Evolutionary conservation across 2,888 invertebrate species (phyloP).

Genomic region (Acrocyrtus sp.): DNA sequence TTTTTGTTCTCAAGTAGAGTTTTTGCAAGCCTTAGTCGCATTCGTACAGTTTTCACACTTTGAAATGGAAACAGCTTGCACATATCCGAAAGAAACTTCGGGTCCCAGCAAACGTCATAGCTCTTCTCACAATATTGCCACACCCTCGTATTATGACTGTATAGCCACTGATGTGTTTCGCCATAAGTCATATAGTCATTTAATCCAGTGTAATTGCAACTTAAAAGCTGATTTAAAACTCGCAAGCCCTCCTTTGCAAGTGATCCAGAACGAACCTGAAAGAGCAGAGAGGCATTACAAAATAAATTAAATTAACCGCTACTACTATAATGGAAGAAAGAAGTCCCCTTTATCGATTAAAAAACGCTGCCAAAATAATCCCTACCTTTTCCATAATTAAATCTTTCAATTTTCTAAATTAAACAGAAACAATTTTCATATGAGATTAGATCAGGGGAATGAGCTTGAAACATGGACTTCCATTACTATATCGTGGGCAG

Average conservation of each 20-base stretch:
- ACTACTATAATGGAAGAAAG: no score
- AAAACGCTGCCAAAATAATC: no score
- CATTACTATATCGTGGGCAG: background rate
- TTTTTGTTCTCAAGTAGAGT: slow-evolving; percentile 76
- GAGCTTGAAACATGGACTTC: no score
- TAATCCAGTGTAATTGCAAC: slow-evolving; percentile 80
- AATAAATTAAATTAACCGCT: no score
- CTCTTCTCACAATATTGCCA: slow-evolving; percentile 82
- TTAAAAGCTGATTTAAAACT: slow-evolving; percentile 77
- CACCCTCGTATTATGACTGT: slow-evolving; percentile 84
- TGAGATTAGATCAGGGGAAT: no score
- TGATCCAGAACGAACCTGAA: slow-evolving; percentile 76
- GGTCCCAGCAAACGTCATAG: slow-evolving; percentile 75
- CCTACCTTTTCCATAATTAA: slow-evolving; percentile 76
- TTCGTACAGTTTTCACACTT: slow-evolving; percentile 86
- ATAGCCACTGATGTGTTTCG: slow-evolving; percentile 79
- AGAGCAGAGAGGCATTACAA: no score
- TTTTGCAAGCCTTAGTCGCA: slow-evolving; percentile 79
- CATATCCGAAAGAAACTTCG: slow-evolving; percentile 78
- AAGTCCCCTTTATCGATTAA: no score
- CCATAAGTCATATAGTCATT: slow-evolving; percentile 82
- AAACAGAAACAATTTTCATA: no score
- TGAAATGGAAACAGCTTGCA: slow-evolving; percentile 89
- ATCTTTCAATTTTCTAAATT: slow-evolving; percentile 72
- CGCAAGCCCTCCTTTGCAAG: slow-evolving; percentile 75